Percentiles rank a stretch among this genome's conserved stretches.
These are phyloP conservation scores for Catharus ustulatus DNA, from an alignment of 2,797 vertebrate species.

Conservation along the genomic window DNA sequence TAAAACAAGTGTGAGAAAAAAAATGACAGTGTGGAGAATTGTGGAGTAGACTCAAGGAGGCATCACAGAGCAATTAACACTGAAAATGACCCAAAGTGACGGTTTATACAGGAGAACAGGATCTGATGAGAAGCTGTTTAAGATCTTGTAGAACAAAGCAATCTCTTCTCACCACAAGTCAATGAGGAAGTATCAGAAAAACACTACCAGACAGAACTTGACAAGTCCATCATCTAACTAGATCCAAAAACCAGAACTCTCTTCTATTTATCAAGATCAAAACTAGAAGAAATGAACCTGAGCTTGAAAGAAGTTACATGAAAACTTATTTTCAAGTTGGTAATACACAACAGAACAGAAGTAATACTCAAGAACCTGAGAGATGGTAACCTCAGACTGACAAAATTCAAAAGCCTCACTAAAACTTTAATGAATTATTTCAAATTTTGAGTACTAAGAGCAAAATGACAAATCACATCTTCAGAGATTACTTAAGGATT, in stretches of 20 bases:
- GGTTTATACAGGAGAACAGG: not conserved
- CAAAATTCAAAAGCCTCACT: not conserved
- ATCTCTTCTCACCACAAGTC: not conserved
- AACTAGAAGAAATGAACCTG: not conserved
- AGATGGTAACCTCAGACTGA: not conserved
- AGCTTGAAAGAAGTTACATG: not conserved
- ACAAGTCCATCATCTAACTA: not conserved
- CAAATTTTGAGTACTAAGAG: not conserved
- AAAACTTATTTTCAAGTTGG: not conserved
- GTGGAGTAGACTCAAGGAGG: not conserved
- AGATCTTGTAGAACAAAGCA: not conserved
- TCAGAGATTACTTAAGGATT: not conserved
- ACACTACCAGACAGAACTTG: not conserved
- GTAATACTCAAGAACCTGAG: not conserved
- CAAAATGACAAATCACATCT: not conserved
- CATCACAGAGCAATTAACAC: not conserved
- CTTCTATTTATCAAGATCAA: not conserved
- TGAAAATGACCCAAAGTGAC: not conserved
- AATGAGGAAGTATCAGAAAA: not conserved
- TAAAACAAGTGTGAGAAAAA: not conserved
- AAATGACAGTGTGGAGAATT: not conserved
- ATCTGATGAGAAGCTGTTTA: not conserved
- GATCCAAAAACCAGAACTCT: not conserved
- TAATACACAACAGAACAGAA: not conserved
- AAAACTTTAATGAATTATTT: not conserved